Percentiles rank a stretch among this genome's conserved stretches.
These are phyloP conservation scores for Campoplex capitator DNA, from an alignment of 2,888 invertebrate genomes.

Conservation along the genomic window DNA sequence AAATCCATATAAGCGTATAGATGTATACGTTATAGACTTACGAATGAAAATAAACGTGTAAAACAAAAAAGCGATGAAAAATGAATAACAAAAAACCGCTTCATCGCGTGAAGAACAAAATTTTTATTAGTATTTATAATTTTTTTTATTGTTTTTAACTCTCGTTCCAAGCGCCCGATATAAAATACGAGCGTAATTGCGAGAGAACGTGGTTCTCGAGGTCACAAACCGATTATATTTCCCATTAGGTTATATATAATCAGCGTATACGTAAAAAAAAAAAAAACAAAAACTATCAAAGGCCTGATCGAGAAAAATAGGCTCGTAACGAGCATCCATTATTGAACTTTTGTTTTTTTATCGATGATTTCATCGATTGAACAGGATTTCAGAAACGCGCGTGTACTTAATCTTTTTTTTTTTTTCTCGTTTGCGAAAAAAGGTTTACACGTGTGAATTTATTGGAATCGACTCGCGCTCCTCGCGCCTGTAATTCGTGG, in stretches of 20 bases:
- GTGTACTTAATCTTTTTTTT: constrained; percentile 57
- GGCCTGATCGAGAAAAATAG: constrained; percentile 28
- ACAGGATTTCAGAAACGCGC: constrained; percentile 67
- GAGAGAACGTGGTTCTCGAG: constrained; percentile 49
- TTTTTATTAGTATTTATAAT: neutral
- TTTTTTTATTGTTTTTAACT: constrained; percentile 5
- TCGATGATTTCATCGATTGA: constrained; percentile 59
- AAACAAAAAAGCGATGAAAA: neutral
- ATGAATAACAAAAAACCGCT: neutral
- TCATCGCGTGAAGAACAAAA: neutral
- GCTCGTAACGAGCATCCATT: constrained; percentile 49
- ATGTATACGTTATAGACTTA: neutral
- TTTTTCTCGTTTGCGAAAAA: constrained; percentile 1
- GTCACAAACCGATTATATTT: constrained; percentile 47
- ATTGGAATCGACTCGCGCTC: neutral
- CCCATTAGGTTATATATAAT: constrained; percentile 43
- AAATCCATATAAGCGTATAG: constrained; percentile 8
- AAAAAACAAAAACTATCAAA: neutral
- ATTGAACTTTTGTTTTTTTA: constrained; percentile 51
- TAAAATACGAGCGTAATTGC: constrained; percentile 42
- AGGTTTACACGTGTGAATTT: constrained; percentile 1
- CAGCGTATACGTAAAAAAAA: constrained; percentile 47
- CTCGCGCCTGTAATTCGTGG: constrained; percentile 19
- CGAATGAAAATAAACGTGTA: neutral
- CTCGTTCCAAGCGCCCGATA: neutral